phyloP scores from a whole-genome alignment of 2,113 vertebrate genomes.

The Macroglossus sobrinus region DNA sequence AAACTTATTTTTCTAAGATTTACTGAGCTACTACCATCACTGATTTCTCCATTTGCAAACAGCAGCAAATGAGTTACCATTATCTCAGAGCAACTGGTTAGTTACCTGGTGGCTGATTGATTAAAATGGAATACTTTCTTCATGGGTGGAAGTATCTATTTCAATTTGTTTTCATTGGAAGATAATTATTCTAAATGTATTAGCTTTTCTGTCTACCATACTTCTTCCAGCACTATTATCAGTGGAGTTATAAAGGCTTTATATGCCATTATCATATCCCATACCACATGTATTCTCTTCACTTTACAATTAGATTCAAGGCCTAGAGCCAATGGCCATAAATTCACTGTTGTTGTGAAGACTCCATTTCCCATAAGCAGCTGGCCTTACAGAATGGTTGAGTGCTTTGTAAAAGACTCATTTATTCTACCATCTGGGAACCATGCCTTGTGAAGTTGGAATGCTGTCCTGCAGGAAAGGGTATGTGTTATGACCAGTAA shows the following conservation, averaged over 20 bases:
- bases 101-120: background rate
- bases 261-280: background rate
- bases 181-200: background rate
- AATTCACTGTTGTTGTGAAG: background rate
- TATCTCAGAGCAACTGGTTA: background rate
- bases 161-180: background rate
- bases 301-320: background rate
- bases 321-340: background rate
- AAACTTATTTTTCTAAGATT: background rate
- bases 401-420: slow-evolving; percentile 34
- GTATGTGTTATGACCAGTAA: background rate
- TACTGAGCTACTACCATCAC: background rate
- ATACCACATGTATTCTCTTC: background rate
- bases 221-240: background rate
- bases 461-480: background rate
- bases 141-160: background rate
- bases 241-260: background rate
- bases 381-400: background rate
- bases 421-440: background rate
- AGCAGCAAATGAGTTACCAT: background rate
- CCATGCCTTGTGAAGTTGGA: background rate
- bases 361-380: slow-evolving; percentile 34
- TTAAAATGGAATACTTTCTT: background rate
- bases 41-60: background rate
- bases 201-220: background rate